phyloP scores from a whole-genome alignment of 2,113 vertebrate genomes.

The Dascyllus trimaculatus region DNA sequence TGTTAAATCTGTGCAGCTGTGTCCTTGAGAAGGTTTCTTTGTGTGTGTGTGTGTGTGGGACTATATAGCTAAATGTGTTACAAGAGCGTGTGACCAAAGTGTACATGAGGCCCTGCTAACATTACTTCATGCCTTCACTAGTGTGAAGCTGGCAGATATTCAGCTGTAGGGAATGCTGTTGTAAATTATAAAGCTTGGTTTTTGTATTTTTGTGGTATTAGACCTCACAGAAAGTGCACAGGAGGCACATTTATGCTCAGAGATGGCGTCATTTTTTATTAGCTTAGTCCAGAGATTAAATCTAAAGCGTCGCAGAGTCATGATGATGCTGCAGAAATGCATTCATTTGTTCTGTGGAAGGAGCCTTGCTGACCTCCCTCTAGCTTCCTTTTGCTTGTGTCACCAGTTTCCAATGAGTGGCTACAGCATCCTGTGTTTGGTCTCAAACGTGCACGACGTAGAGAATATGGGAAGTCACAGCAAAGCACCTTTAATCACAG shows the following conservation, averaged over 20 bases:
- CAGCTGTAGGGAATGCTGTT: not conserved
- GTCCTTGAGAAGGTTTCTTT: too few relatives aligned
- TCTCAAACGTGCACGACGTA: too few relatives aligned
- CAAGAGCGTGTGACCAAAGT: not conserved
- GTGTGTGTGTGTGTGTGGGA: too few relatives aligned
- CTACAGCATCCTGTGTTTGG: conserved; percentile 18
- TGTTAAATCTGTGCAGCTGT: too few relatives aligned
- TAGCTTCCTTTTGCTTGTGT: not conserved
- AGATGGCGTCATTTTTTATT: too few relatives aligned
- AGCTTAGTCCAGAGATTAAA: too few relatives aligned
- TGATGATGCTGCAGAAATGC: not conserved
- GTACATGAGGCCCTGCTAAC: not conserved
- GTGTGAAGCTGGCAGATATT: not conserved
- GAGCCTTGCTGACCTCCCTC: not conserved
- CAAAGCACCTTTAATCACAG: not conserved
- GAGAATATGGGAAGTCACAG: too few relatives aligned
- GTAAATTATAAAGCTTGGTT: too few relatives aligned
- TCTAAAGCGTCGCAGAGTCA: not conserved
- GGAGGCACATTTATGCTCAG: too few relatives aligned
- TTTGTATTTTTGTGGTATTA: too few relatives aligned
- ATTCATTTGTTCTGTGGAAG: not conserved
- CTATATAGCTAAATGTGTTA: too few relatives aligned
- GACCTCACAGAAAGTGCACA: too few relatives aligned
- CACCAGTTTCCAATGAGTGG: not conserved
- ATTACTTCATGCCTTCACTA: not conserved